Conservation (phyloP, 2,888 invertebrate genomes). For the Campoplex nolae region DNA sequence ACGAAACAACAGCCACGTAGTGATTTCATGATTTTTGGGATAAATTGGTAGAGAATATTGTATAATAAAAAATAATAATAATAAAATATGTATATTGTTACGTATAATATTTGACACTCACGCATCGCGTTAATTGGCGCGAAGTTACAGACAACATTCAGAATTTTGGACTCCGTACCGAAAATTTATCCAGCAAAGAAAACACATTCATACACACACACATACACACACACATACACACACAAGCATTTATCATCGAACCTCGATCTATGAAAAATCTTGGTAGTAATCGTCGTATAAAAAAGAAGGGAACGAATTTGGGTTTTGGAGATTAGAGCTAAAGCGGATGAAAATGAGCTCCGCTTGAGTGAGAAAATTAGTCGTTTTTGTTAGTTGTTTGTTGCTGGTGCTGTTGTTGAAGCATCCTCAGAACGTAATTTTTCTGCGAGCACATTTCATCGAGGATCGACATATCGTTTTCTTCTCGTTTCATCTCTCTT, state of each 20-base stretch:
- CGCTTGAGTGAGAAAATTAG: conserved; percentile 25
- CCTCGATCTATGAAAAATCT: conserved; percentile 49
- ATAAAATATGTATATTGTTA: conserved; percentile 59
- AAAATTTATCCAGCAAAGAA: conserved; percentile 20
- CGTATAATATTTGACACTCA: conserved; percentile 53
- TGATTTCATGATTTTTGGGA: conserved; percentile 17
- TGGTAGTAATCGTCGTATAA: conserved; percentile 70
- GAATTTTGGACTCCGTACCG: conserved; percentile 20
- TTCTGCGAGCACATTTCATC: conserved; percentile 21
- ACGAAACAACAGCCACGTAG: conserved; percentile 4
- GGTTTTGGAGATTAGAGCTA: conserved; percentile 38
- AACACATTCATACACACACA: conserved; percentile 42
- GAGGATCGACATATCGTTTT: conserved; percentile 19
- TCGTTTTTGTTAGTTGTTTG: not conserved
- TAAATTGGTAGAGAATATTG: conserved; percentile 37
- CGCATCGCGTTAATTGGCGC: conserved; percentile 46
- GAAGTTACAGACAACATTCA: conserved; percentile 45
- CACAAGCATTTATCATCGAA: conserved; percentile 33
- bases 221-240: conserved; percentile 36
- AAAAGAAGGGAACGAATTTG: conserved; percentile 68
- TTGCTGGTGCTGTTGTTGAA: not conserved
- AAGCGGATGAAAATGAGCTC: conserved; percentile 40
- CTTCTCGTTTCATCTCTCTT: not conserved
- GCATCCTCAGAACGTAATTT: conserved; percentile 30
- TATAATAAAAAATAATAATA: conserved; percentile 41